Evolutionary conservation across 1,140 invertebrate species (phyloP), one percentile per base, ranked within the genome.

Genomic region (Dendrolimus punctatus): DNA sequence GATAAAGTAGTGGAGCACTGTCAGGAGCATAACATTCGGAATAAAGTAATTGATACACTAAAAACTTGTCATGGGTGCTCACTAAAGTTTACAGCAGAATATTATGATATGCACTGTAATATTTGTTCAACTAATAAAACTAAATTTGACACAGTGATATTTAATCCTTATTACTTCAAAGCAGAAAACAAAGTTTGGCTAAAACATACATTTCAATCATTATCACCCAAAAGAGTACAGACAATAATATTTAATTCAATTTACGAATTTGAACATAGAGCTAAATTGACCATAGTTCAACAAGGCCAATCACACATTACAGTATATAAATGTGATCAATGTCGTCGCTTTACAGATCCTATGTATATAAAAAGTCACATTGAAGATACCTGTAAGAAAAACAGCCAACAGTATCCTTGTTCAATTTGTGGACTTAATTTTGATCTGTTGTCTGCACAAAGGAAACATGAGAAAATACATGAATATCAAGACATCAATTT

Each of bases 1-100:
- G 76, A 80, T 57, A 65, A 68, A 49, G 68, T 70, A n/a, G 52
- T 83, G 44, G 58, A 74, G 56, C 80, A 83, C 60, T 77, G 74
- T 56, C 76, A 79, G 44, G 49, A 57, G 10, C 70, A 66, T 70
- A 64, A 62, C 36, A 50, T 56, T 46, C 49, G 55, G 48, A 40
- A 60, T 51, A 55, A 58, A 36, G 9, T 53, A 46, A 8, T 53
- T 39, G 37, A 57, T 45, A 55, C 40, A 41, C 49, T 60, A 47
- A 44, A 58, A 57, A 23, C 23, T 23, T 76, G 75, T 58, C 36
- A 53, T 39, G 45, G 52, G 8, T 80, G 77, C 56, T 59, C 60
- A 36, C 47, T 73, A 39, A 58, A 48, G 46, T 67, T 73, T 51
- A 56, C 66, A 7, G 10, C 8, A 9, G 50, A 40, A 9, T 61